Base-by-base conservation (phyloP, 2,113 vertebrate genomes). In the Calyptommatus sinebrachiatus region DNA sequence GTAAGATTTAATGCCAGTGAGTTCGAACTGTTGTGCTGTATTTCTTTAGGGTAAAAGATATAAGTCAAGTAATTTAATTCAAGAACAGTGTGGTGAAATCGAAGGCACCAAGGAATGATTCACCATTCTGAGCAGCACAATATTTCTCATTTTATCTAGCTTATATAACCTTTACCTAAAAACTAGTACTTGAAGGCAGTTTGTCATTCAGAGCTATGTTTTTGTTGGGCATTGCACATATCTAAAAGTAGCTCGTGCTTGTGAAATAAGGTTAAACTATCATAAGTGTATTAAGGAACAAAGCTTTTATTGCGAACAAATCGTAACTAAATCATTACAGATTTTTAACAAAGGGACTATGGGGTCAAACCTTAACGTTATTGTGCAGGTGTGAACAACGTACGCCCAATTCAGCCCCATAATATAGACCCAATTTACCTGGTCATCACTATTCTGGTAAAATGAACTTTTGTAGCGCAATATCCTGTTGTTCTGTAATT, bases 1-100 rank as follows among this genome's bases (percentile, higher is more conserved):
- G 61, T 69, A 62, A 63, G 10, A 84, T 89, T 90, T 87, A 87
- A 84, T 82, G 45, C 60, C 46, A 77, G 80, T 26, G 57, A 85
- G 57, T 57, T 75, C 11, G 11, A 86, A 87, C 61, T 70, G 22
- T 81, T 63, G 76, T 22, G 63, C 50, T 83, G 18, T 53, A 73
- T 5, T 48, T 74, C 71, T 80, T 72, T 35, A 84, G 45, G 66
- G 41, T 46, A 5, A 5, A 77, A 86, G 18, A 81, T 85, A 60
- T n/a, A 77, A 53, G 46, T 85, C 72, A 70, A 9, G 74, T 53
- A 62, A 67, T 57, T 86, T 85, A 80, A 79, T 88, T 83, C 70
- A 89, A 76, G 45, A 85, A 20, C n/a, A 72, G 41, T 6, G n/a
- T 28, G 7, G 63, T 90, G 73, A 85, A 69, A 84, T 53, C 60